Conservation (phyloP, 2,888 invertebrate species). For the Eulithis testata region DNA sequence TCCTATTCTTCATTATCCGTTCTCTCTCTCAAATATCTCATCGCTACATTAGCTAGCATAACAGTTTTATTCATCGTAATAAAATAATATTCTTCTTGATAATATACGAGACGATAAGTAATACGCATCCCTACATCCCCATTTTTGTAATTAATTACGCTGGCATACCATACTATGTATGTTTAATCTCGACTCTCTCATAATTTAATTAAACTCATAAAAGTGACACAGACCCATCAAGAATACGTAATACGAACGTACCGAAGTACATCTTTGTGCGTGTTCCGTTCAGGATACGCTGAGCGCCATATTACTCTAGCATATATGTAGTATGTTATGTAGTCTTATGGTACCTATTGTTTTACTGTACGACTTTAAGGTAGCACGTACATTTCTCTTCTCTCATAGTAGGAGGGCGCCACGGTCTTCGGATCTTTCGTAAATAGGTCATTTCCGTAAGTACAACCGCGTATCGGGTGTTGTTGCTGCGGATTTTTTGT, state of each 20-base stretch:
- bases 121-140: no score
- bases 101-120: no score
- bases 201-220: neutral
- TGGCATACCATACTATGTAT: neutral
- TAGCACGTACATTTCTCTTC: slow-evolving; percentile 36
- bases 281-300: slow-evolving; percentile 25
- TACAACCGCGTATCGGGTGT: slow-evolving; percentile 35
- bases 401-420: slow-evolving; percentile 33
- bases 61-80: no score
- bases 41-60: neutral
- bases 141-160: neutral
- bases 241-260: slow-evolving; percentile 2
- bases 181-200: neutral
- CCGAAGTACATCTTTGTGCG: slow-evolving; percentile 16
- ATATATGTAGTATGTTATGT: slow-evolving; percentile 17
- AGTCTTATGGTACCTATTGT: slow-evolving; percentile 33
- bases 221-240: slow-evolving; percentile 1
- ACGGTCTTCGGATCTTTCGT: slow-evolving; percentile 37
- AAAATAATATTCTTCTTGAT: no score
- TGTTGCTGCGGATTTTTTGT: slow-evolving; percentile 32
- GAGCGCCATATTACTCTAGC: slow-evolving; percentile 21
- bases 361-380: slow-evolving; percentile 25
- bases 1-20: no score
- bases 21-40: neutral
- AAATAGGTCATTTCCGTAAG: slow-evolving; percentile 40